phyloP scores from a whole-genome alignment of 1,140 invertebrate species.

The Drosophila nikananu region DNA sequence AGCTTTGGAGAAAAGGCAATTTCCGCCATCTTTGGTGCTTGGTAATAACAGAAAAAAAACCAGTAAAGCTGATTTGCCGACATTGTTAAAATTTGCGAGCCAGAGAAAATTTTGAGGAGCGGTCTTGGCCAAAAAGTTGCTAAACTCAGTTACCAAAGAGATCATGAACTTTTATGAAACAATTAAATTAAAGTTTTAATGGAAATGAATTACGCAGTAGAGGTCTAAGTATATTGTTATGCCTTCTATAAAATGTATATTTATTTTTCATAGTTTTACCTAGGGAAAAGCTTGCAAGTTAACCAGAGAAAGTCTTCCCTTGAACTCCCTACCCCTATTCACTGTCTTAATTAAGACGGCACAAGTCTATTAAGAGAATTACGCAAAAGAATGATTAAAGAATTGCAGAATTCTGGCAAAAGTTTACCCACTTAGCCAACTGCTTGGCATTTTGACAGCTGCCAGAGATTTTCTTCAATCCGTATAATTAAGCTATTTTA shows the following conservation, averaged over 20 bases:
- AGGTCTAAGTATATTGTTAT: background rate
- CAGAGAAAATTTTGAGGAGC: slow-evolving; percentile 22
- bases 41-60: slow-evolving; percentile 1
- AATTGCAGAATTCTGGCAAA: slow-evolving; percentile 30
- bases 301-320: no score
- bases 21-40: slow-evolving; percentile 62
- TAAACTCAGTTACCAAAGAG: background rate
- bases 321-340: background rate
- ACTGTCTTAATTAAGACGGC: slow-evolving; percentile 24
- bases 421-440: slow-evolving; percentile 54
- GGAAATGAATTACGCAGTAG: background rate
- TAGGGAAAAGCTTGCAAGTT: background rate
- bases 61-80: slow-evolving; percentile 54
- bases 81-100: slow-evolving; percentile 63
- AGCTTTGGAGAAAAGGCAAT: slow-evolving; percentile 68
- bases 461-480: slow-evolving; percentile 61
- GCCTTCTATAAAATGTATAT: background rate
- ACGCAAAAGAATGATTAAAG: slow-evolving; percentile 32
- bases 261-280: background rate
- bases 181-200: background rate
- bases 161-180: background rate
- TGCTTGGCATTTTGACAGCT: slow-evolving; percentile 70
- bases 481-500: slow-evolving; percentile 76
- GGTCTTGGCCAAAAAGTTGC: background rate
- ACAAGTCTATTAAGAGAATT: slow-evolving; percentile 39